Percentiles rank a stretch among this genome's conserved stretches.
phyloP scores from a whole-genome alignment of 2,888 invertebrate species.

The Epistrophella euchroma region DNA sequence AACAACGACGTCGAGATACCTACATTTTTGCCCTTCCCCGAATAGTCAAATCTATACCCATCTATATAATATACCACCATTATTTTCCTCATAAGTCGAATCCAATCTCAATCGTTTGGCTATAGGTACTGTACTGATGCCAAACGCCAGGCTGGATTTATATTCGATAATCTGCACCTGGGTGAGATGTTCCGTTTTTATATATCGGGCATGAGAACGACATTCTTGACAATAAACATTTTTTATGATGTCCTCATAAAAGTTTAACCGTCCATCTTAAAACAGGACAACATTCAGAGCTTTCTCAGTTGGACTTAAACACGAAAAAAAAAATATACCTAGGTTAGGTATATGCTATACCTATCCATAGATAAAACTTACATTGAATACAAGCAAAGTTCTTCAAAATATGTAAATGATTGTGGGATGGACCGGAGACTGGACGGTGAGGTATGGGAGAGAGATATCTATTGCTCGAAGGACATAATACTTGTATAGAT shows the following conservation, averaged over 20 bases:
- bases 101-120: conserved; percentile 41
- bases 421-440: background rate
- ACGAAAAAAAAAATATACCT: background rate
- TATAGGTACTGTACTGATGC: conserved; percentile 1
- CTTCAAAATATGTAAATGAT: conserved; percentile 25
- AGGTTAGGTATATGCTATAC: background rate
- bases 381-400: conserved; percentile 33
- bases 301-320: background rate
- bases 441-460: background rate
- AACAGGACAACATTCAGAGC: conserved; percentile 39
- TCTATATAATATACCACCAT: background rate
- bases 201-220: conserved; percentile 13
- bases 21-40: background rate
- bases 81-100: conserved; percentile 51
- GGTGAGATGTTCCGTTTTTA: conserved; percentile 21
- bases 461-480: background rate
- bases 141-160: background rate
- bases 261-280: conserved; percentile 52
- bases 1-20: background rate
- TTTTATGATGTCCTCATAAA: conserved; percentile 67
- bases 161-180: conserved; percentile 39
- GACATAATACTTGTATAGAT: conserved; percentile 4
- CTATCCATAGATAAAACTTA: background rate
- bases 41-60: too few relatives aligned
- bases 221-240: conserved; percentile 59